Evolutionary conservation across 1,140 invertebrate species (phyloP), one percentile per base, ranked within the genome.

Genomic region (Colletes gigas): DNA sequence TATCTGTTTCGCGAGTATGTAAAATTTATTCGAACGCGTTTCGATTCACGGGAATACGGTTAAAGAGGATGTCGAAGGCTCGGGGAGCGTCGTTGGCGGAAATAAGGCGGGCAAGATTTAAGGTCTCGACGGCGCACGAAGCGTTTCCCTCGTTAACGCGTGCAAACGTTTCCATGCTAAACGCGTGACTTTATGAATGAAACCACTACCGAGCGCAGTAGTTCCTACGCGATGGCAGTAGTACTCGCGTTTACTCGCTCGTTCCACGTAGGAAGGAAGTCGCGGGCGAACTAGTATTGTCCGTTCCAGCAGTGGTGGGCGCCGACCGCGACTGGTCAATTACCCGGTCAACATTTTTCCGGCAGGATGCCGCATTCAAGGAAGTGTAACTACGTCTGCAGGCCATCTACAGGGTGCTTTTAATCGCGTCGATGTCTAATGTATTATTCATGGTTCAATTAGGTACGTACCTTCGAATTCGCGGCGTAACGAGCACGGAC

Each of bases 141-240:
- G 75, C 79, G 81, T 85, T 90, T 84, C 84, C 75, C 83, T 89
- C 85, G 83, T 90, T 88, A 90, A 80, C 75, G 86, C 74, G 82
- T 73, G 85, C 80, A 69, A 85, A 81, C 89, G 83, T 86, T 85
- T 82, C 76, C 83, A 86, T 83, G 83, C 85, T 81, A 90, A 88
- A 91, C 88, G 88, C 86, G 83, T 81, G 85, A 89, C 82, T 93
- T 93, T 93, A 93, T 92, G 92, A 93, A 93, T 93, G 91, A 93
- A 93, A 91, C 89, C 87, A 89, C 89, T 87, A 90, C 90, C 85
- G 54, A 50, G 77, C 65, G 84, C 68, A 78, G 60, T 30, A 63
- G 84, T 87, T 89, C 85, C 80, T 86, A 87, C 85, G 77, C 79
- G 76, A 84, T 81, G 85, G 76, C 81, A 80, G 85, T 91, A 91